These are phyloP conservation scores for Phyllotreta striolata DNA, from an alignment of 2,888 invertebrate genomes.

Conservation along the genomic window DNA sequence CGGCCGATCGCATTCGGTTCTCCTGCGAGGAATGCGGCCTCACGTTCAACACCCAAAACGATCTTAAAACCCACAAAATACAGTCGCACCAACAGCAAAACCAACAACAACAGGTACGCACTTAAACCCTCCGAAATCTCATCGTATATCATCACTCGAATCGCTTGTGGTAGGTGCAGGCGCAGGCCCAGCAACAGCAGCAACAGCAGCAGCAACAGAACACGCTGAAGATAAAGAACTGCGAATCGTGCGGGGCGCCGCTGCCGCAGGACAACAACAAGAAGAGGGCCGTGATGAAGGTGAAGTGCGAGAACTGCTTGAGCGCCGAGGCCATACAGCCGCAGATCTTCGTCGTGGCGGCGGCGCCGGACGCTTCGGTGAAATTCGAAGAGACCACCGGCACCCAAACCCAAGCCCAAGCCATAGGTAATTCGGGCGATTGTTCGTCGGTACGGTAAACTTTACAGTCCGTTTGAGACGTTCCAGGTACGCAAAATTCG, in stretches of 20 bases:
- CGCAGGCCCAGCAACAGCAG: slow-evolving; percentile 59
- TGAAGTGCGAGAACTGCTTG: slow-evolving; percentile 60
- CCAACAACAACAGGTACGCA: slow-evolving; percentile 52
- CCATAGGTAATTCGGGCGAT: slow-evolving; percentile 47
- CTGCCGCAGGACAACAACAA: slow-evolving; percentile 61
- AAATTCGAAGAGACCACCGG: slow-evolving; percentile 59
- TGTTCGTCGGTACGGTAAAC: background rate
- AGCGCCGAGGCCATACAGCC: slow-evolving; percentile 61
- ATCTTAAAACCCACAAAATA: slow-evolving; percentile 61
- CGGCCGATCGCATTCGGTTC: slow-evolving; percentile 63
- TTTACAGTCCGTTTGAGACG: background rate
- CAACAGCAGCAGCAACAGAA: slow-evolving; percentile 54
- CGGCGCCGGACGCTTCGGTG: slow-evolving; percentile 56
- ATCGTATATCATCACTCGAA: no score
- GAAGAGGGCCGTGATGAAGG: slow-evolving; percentile 61
- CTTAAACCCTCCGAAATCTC: no score
- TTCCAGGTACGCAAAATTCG: slow-evolving; percentile 62
- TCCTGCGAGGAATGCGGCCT: slow-evolving; percentile 61
- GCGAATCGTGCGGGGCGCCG: slow-evolving; percentile 60
- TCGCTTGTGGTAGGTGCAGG: slow-evolving; percentile 8
- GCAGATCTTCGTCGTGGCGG: slow-evolving; percentile 71
- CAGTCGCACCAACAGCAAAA: slow-evolving; percentile 61
- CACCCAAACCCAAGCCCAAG: slow-evolving; percentile 54
- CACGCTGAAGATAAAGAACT: slow-evolving; percentile 60
- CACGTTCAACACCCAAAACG: slow-evolving; percentile 58